Percentiles rank a stretch among this genome's conserved stretches.
Conservation (phyloP, 2,113 vertebrate species). For the Odontophorus gujanensis region DNA sequence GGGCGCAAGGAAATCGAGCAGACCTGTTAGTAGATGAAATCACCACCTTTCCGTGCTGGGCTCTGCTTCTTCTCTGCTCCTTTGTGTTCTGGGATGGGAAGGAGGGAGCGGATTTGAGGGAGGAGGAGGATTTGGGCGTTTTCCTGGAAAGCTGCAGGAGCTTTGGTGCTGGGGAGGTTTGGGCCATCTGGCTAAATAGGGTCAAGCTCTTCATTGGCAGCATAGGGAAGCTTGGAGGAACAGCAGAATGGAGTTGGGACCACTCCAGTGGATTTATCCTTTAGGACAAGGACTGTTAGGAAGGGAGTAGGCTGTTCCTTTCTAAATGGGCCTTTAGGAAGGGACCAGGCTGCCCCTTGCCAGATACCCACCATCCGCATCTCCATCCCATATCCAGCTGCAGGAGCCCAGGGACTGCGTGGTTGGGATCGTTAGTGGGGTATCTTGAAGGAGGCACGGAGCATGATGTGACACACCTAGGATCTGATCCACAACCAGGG, state of each 20-base stretch:
- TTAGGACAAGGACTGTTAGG: neutral
- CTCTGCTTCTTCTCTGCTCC: neutral
- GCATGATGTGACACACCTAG: neutral
- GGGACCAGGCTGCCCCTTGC: neutral
- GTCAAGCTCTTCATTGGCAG: slow-evolving; percentile 69
- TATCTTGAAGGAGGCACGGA: neutral
- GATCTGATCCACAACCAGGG: neutral
- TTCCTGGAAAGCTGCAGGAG: slow-evolving; percentile 34
- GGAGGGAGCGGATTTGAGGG: neutral
- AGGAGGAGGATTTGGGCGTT: slow-evolving; percentile 50
- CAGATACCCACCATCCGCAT: neutral
- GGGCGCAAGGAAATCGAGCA: neutral
- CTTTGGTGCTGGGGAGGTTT: slow-evolving; percentile 27
- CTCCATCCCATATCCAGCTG: neutral
- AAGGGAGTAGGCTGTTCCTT: neutral
- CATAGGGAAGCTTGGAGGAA: slow-evolving; percentile 16
- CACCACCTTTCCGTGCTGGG: neutral
- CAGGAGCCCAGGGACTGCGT: neutral
- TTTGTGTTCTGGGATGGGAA: neutral
- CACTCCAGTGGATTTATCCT: neutral
- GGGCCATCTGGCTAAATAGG: slow-evolving; percentile 80
- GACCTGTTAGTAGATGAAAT: neutral
- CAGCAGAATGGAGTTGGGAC: slow-evolving; percentile 34
- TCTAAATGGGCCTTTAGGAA: neutral
- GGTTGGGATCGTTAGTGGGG: neutral